Evolutionary conservation across 2,888 invertebrate genomes (phyloP), one percentile per base, ranked within the genome.

Genomic region (Diadegma fenestrale): DNA sequence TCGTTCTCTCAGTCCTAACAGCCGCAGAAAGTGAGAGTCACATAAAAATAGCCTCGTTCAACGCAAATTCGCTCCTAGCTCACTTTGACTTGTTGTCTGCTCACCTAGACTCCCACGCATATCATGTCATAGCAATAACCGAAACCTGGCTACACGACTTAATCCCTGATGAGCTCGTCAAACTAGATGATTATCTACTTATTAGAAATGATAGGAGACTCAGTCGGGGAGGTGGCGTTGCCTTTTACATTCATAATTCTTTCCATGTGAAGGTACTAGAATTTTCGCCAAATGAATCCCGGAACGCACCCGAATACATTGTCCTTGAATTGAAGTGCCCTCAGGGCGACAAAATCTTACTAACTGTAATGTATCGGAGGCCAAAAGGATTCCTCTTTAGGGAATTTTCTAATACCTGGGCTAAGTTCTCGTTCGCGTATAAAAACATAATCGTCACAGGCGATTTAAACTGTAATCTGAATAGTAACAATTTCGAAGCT

Each of bases 141-240:
- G 82, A 85, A 48, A 78, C 75, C 0, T 82, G 85, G 75, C 19
- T 85, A 0, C 41, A 85, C 8, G 7, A 73, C 0, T 8, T 48
- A 6, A 51, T 78, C 0, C 8, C 22, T 0, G 72, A 82, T 45
- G 19, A 43, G 17, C 22, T 82, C 0, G 30, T 86, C 2, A 7
- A 19, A 0, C 1, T 83, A 0, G 8, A 64, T 0, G 30, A 72
- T 1, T 86, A 84, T 51, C 30, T 26, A 19, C 7, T 80, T 0
- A 61, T 83, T 5, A 72, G 86, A 0, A 83, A 83, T 3, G 83
- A 86, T 71, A 43, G 77, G 0, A 41, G 68, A 5, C 22, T 30
- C 0, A 72, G 58, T 6, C 8, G 30, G 5, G 80, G 86, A 0
- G 84, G 83, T 0, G 80, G 86, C 0, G 78, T 82, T 0, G 86